Base-by-base conservation (phyloP, 2,888 invertebrate genomes). In the Vanessa cardui region DNA sequence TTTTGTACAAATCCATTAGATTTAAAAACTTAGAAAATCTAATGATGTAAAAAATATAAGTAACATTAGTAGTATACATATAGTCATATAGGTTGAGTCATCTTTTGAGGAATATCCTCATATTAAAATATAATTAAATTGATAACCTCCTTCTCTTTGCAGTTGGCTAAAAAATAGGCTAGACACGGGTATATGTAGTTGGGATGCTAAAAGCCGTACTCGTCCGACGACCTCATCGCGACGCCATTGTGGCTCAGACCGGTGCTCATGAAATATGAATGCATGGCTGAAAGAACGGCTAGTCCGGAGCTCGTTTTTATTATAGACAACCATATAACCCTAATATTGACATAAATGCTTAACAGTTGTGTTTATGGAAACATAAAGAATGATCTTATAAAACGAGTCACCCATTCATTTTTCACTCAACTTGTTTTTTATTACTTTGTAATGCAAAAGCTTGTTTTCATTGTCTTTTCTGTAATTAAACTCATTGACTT, bases 211-310 rank as follows among this genome's bases (percentile, higher is more conserved):
- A 83, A 83, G 81, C 82, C 78, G 79, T 78, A 80, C 80, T 80
- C 83, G 87, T 86, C 84, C 87, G 88, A 87, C 88, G 90, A 88
- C 85, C 90, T 87, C 91, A 86, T 87, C 88, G 84, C 87, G 86
- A 76, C 88, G 84, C 85, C 83, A 90, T 92, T 90, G 91, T 90
- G 79, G 80, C 80, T 80, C 78, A 82, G 86, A 80, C 84, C 84
- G 80, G 78, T 81, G 82, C 87, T 90, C 89, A 90, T 92, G 87
- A 89, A 92, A 92, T 90, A 92, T 92, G 86, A 84, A 92, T 83
- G 84, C 84, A 79, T 76, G 78, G 82, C 85, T 90, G 88, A 89
- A 91, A 90, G 90, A 88, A 84, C 84, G 78, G 77, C 79, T 81
- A 71, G 73, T 74, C 73, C 74, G 74, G 73, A 72, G 72, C 77